phyloP scores from a whole-genome alignment of 2,113 vertebrate species.

The Neodon shergylaensis region DNA sequence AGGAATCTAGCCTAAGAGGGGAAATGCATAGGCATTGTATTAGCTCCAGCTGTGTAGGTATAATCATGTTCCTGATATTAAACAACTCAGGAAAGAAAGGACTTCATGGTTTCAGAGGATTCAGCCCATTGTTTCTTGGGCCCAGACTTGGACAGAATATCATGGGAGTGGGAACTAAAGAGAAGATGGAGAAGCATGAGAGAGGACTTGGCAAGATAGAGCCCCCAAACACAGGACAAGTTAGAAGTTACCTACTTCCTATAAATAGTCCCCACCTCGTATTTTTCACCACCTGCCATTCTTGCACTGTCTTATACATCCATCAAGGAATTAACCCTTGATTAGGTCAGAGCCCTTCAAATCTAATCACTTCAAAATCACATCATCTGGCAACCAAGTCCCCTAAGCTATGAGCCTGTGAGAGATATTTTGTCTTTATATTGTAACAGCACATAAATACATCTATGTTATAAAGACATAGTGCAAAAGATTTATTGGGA shows the following conservation, averaged over 20 bases:
- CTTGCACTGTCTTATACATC: background rate
- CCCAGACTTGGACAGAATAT: background rate
- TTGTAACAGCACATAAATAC: background rate
- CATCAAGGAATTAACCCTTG: background rate
- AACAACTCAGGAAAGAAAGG: background rate
- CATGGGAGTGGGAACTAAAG: background rate
- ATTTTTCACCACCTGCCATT: background rate
- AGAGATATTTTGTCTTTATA: background rate
- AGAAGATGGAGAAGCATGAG: background rate
- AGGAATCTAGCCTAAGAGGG: background rate
- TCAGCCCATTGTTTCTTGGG: background rate
- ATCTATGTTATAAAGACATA: background rate
- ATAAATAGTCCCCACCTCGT: background rate
- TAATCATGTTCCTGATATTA: background rate
- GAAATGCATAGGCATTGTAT: background rate
- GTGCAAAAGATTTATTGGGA: background rate
- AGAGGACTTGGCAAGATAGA: background rate
- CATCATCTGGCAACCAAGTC: background rate
- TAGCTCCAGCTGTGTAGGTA: background rate
- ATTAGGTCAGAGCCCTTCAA: background rate
- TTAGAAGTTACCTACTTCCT: background rate
- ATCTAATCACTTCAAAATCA: background rate
- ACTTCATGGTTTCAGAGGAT: background rate
- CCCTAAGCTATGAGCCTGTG: background rate
- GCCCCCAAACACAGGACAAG: background rate